Evolutionary conservation across 2,113 vertebrate genomes (phyloP).

Genomic region (Ophiodon elongatus): DNA sequence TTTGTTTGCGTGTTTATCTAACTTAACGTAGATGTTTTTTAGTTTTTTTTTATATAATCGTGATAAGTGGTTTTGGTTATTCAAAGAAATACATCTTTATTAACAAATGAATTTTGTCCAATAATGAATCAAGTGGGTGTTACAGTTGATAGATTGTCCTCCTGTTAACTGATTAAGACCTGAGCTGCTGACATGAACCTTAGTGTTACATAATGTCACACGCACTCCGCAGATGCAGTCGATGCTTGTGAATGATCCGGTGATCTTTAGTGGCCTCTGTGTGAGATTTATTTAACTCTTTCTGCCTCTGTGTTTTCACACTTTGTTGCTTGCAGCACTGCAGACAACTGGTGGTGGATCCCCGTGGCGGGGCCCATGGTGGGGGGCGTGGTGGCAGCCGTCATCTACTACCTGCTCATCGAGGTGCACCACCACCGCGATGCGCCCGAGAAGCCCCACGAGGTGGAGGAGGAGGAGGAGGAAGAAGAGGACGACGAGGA

Average conservation of each 20-base stretch:
- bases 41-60: background rate
- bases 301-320: background rate
- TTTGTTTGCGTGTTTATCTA: background rate
- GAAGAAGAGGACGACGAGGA: conserved; percentile 80
- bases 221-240: conserved; percentile 39
- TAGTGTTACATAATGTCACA: conserved; percentile 68
- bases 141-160: too few relatives aligned
- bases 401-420: conserved; percentile 88
- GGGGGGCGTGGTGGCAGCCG: conserved; percentile 87
- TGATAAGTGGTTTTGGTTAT: background rate
- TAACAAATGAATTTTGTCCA: background rate
- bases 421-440: conserved; percentile 88
- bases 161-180: background rate
- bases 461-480: conserved; percentile 79
- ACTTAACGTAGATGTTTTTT: background rate
- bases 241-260: conserved; percentile 51
- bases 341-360: conserved; percentile 95
- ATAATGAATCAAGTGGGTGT: background rate
- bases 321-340: conserved; percentile 83
- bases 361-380: conserved; percentile 92
- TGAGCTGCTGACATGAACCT: background rate
- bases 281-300: background rate
- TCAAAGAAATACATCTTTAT: background rate
- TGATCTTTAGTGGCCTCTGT: background rate
- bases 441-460: conserved; percentile 42